Percentiles rank a stretch among this genome's conserved stretches.
These are phyloP conservation scores for Quiscalus mexicanus DNA, from an alignment of 2,113 vertebrate species.

Conservation along the genomic window DNA sequence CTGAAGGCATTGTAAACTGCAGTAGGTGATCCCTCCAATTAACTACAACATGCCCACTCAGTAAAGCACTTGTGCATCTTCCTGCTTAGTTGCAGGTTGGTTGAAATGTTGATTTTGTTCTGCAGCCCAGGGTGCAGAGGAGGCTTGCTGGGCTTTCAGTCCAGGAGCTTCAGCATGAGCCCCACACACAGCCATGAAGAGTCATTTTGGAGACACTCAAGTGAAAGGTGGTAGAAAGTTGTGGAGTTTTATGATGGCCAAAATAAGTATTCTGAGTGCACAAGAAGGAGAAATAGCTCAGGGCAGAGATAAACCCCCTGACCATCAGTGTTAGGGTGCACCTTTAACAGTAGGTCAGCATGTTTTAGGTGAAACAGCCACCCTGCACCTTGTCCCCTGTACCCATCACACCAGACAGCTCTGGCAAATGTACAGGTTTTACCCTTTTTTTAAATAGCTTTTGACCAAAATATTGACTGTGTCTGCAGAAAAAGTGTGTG, in stretches of 20 bases:
- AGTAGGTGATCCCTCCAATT: background rate
- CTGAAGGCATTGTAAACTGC: background rate
- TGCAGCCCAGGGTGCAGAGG: background rate
- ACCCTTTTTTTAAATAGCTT: background rate
- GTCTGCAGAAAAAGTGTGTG: background rate
- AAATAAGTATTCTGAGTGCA: background rate
- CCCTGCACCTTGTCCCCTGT: background rate
- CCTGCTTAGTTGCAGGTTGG: background rate
- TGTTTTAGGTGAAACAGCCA: no score
- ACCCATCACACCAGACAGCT: background rate
- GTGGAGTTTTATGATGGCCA: background rate
- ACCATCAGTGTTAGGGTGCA: rapidly evolving
- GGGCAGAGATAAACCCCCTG: background rate
- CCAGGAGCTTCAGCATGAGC: background rate
- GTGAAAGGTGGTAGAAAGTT: background rate
- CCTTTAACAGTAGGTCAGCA: background rate
- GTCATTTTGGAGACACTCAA: background rate
- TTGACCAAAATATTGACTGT: background rate
- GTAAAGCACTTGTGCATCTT: background rate
- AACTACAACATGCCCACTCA: background rate
- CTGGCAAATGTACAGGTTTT: background rate
- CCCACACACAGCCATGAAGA: background rate
- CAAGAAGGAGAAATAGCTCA: background rate
- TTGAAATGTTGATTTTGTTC: background rate
- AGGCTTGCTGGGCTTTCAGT: background rate